Percentiles rank a stretch among this genome's conserved stretches.
phyloP scores from a whole-genome alignment of 2,797 vertebrate genomes.

The Acrocephalus scirpaceus region DNA sequence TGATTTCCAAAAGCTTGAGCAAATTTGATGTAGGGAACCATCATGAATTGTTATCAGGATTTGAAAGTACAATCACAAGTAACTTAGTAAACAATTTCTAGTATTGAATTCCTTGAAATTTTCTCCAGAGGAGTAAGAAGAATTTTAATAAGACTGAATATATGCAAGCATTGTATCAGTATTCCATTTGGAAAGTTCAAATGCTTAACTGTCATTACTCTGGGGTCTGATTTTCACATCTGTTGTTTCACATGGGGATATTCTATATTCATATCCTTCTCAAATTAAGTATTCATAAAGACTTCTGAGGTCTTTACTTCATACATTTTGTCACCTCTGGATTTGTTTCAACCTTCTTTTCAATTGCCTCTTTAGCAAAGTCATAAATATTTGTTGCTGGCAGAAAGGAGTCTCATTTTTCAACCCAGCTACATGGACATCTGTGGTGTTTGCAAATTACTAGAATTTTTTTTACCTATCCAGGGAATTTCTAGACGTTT shows the following conservation, averaged over 20 bases:
- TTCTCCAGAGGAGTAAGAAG: not conserved
- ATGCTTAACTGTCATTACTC: not conserved
- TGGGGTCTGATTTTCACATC: not conserved
- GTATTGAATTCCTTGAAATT: not conserved
- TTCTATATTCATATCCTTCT: not conserved
- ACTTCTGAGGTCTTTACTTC: not conserved
- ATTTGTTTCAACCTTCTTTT: not conserved
- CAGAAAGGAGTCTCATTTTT: not conserved
- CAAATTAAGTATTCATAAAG: not conserved
- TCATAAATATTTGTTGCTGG: not conserved
- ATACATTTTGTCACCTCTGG: not conserved
- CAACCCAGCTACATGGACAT: not conserved
- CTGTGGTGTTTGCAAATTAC: not conserved
- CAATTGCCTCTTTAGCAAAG: not conserved
- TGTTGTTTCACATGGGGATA: not conserved
- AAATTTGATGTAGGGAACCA: not conserved
- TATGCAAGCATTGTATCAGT: not conserved
- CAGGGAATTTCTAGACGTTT: not conserved
- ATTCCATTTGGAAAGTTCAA: not conserved
- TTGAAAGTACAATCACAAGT: not conserved
- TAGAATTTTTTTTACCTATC: not conserved
- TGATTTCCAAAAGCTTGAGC: not conserved
- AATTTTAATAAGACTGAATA: not conserved
- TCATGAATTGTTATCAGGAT: not conserved
- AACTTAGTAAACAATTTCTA: not conserved